Evolutionary conservation across 2,113 vertebrate genomes (phyloP), one percentile per base, ranked within the genome.

Genomic region (Choloepus hoffmanni): DNA sequence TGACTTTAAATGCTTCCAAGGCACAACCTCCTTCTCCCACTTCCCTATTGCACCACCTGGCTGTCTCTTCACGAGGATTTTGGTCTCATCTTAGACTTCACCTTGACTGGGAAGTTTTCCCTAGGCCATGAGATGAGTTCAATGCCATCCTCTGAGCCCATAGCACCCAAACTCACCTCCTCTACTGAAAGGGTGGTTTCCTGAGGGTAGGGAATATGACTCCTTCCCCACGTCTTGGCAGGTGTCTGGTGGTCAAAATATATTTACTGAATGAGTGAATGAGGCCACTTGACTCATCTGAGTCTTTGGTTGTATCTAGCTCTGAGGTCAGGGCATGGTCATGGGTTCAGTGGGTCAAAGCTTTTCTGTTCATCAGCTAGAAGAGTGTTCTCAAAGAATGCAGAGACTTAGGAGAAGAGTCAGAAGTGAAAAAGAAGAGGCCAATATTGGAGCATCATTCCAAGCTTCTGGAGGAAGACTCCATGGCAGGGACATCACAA

Each of bases 21-120:
- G 36, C 36, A 36, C 36, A 36, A 36, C 36, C 36, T 36, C 36
- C 36, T 36, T 36, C 48, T 50, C 3, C 14, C 7, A 4, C 3
- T 48, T 15, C 10, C 33, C 55, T 0, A 2, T 26, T 7, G 30
- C 0, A 30, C 50, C 18, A 1, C 4, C 76, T 45, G 15, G 11
- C 45, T 36, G 48, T n/a, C 55, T 28, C 14, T 5, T 73, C 45
- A 9, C 19, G n/a, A 0, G 26, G 30, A 36, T 36, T 43, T 33
- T 8, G 50, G 36, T 36, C 21, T 48, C 11, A 13, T 11, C 26
- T 30, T 10, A 82, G 58, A 36, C 15, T 14, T 90, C 68, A 14
- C 8, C 43, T 50, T 90, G 30, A 24, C 48, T 60, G 48, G 72
- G 21, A 40, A 81, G 12, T 53, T 14, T 15, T 74, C 45, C 67